A percentile compares a stretch with the other conserved stretches of the same genome.
These are phyloP conservation scores for Exephanes ischioxanthus DNA, from an alignment of 2,888 invertebrate genomes.

Conservation along the genomic window DNA sequence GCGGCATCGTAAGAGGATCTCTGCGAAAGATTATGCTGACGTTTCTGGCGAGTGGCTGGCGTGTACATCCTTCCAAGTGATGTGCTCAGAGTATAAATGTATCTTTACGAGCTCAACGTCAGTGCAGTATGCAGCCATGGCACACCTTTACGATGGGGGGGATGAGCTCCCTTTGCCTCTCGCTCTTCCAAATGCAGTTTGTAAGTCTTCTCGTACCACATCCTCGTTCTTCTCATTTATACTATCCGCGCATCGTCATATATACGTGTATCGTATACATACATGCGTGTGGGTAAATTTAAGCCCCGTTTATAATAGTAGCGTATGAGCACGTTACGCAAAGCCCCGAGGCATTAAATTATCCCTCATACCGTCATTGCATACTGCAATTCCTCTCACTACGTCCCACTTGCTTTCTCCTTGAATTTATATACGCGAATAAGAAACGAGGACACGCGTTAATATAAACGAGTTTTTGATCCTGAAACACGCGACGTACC, in stretches of 20 bases:
- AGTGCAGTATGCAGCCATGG: constrained; percentile 63
- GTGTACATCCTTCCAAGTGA: constrained; percentile 70
- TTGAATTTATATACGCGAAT: constrained; percentile 37
- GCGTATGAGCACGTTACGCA: constrained; percentile 53
- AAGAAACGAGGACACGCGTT: constrained; percentile 36
- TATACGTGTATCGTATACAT: background rate
- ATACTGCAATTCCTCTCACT: constrained; percentile 12
- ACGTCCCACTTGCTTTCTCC: constrained; percentile 5
- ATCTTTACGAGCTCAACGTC: constrained; percentile 74
- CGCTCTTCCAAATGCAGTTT: constrained; percentile 39
- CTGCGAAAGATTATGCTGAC: constrained; percentile 74
- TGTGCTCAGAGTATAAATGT: constrained; percentile 72
- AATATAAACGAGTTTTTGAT: constrained; percentile 35
- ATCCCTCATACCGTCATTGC: constrained; percentile 13
- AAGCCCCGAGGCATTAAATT: constrained; percentile 54
- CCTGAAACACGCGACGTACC: background rate
- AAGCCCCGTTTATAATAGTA: constrained; percentile 56
- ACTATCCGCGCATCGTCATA: constrained; percentile 4
- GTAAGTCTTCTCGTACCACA: constrained; percentile 27
- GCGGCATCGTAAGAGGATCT: constrained; percentile 72
- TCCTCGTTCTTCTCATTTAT: constrained; percentile 52
- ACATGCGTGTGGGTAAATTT: constrained; percentile 40
- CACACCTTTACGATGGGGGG: constrained; percentile 57
- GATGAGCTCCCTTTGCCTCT: constrained; percentile 36
- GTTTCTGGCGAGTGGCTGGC: constrained; percentile 68